phyloP scores from a whole-genome alignment of 2,113 vertebrate species.

The Progne subis region DNA sequence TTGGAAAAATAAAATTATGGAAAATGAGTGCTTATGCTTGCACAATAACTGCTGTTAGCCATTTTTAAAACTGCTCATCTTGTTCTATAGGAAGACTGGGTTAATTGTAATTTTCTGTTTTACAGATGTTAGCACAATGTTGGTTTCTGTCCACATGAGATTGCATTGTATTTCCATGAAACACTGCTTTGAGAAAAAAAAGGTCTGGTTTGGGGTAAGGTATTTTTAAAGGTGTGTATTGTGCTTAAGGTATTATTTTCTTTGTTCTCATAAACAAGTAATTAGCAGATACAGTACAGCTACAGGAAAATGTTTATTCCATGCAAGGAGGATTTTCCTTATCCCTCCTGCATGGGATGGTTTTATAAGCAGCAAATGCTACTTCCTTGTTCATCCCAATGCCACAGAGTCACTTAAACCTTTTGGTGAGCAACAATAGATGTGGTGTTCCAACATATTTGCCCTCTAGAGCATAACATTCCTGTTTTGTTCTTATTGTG shows the following conservation, averaged over 20 bases:
- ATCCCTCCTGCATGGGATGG: not conserved
- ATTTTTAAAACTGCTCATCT: not conserved
- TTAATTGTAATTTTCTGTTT: not conserved
- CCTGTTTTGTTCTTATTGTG: not conserved
- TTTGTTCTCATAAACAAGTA: not conserved
- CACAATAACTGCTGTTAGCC: not conserved
- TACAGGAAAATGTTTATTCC: not conserved
- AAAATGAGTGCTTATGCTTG: not conserved
- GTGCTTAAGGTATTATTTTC: not conserved
- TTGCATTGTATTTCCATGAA: not conserved
- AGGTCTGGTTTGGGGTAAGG: accelerated
- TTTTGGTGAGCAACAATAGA: not conserved
- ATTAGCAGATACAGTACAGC: not conserved
- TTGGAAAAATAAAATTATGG: not conserved
- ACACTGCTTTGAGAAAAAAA: not conserved
- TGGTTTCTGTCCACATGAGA: not conserved
- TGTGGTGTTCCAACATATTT: not conserved
- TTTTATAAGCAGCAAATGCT: not conserved
- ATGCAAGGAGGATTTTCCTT: not conserved
- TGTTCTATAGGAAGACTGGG: not conserved
- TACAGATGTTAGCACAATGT: not conserved
- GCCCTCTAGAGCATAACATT: not conserved
- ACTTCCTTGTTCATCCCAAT: not conserved
- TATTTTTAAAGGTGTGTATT: not conserved
- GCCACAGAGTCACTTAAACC: not conserved